Evolutionary conservation across 1,140 invertebrate species (phyloP).

Genomic region (Pseudobourletiella spinata): DNA sequence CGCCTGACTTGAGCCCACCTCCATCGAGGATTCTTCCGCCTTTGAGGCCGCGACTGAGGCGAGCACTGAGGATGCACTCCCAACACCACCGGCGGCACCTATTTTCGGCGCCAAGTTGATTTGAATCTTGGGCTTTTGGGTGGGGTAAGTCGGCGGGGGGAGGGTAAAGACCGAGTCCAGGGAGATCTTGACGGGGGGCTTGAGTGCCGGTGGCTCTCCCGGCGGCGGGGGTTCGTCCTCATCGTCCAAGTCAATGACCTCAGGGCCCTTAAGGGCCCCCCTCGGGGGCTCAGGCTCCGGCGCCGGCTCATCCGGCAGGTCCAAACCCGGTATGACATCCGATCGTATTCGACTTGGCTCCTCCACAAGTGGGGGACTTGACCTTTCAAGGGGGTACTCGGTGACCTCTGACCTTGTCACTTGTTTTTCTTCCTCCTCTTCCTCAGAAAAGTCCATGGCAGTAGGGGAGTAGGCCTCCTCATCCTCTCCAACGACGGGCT

Average conservation of each 20-base stretch:
- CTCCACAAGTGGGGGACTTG: not conserved
- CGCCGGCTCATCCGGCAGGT: not conserved
- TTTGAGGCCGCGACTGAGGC: not conserved
- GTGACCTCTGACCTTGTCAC: no score
- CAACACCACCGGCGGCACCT: not conserved
- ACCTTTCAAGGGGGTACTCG: not conserved
- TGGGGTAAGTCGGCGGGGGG: not conserved
- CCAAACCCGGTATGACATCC: not conserved
- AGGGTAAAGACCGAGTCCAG: not conserved
- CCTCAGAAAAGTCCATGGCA: conserved; percentile 22
- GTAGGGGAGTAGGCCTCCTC: conserved; percentile 29
- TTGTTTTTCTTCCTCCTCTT: conserved; percentile 9
- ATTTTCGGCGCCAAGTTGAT: conserved; percentile 25
- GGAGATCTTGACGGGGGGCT: not conserved
- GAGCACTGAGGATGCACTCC: not conserved
- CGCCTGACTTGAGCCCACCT: not conserved
- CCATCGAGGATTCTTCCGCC: not conserved
- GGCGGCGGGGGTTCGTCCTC: conserved; percentile 3
- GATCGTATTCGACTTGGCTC: no score
- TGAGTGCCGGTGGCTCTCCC: no score
- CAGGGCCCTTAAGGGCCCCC: not conserved
- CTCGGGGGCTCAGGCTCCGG: not conserved
- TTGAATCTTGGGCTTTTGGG: conserved; percentile 21
- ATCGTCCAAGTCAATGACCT: conserved; percentile 7
- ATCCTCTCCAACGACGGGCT: not conserved